Percentiles rank a stretch among this genome's conserved stretches.
Conservation (phyloP, 1,140 invertebrate species). For the Listronotus oregonensis region DNA sequence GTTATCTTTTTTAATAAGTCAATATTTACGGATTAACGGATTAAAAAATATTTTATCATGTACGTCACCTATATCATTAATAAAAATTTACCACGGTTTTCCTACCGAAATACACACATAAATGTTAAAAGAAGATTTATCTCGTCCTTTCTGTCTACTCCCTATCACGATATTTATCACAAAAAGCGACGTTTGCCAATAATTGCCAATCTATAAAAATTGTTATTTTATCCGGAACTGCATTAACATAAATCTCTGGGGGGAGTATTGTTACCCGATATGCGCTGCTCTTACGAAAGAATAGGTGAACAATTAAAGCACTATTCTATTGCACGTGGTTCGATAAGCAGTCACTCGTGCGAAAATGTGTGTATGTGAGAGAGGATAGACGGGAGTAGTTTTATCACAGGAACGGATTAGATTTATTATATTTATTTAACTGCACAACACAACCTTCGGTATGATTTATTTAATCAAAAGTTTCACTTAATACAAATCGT, state of each 20-base stretch:
- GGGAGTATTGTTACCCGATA: constrained; percentile 30
- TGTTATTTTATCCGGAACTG: constrained; percentile 42
- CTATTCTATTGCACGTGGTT: constrained; percentile 47
- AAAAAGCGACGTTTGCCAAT: constrained; percentile 33
- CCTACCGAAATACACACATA: constrained; percentile 17
- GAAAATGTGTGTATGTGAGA: constrained; percentile 25
- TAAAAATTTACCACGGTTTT: constrained; percentile 1
- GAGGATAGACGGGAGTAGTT: constrained; percentile 2
- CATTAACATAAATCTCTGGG: constrained; percentile 39
- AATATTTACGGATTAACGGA: too few relatives aligned
- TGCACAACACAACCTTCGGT: too few relatives aligned
- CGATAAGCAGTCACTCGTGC: constrained; percentile 37
- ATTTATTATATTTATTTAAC: too few relatives aligned
- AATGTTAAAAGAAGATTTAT: constrained; percentile 19
- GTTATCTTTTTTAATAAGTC: too few relatives aligned
- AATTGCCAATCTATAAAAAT: constrained; percentile 38
- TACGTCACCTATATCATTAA: constrained; percentile 7
- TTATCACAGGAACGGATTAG: background rate
- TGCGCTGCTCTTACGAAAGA: constrained; percentile 31
- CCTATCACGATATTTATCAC: constrained; percentile 26
- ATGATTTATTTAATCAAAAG: too few relatives aligned
- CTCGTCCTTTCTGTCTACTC: constrained; percentile 9
- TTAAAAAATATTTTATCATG: background rate
- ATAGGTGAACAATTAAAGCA: constrained; percentile 50
- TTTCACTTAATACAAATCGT: too few relatives aligned